phyloP scores from a whole-genome alignment of 1,140 invertebrate species.

The Drosophila punjabiensis region DNA sequence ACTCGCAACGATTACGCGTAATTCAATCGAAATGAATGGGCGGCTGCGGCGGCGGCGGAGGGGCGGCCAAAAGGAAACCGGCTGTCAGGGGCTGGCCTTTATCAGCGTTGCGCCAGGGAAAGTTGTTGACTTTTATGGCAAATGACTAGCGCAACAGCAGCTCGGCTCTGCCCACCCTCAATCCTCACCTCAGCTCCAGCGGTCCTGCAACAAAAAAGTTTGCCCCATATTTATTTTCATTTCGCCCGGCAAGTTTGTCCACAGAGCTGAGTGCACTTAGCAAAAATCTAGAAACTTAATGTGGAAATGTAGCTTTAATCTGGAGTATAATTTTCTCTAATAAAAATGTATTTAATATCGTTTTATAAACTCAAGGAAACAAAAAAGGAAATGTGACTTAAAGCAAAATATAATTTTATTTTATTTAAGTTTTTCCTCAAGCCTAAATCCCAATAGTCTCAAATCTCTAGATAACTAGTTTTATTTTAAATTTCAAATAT shows the following conservation, averaged over 20 bases:
- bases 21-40: constrained; percentile 70
- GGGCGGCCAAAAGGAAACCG: constrained; percentile 24
- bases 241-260: constrained; percentile 40
- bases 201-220: constrained; percentile 37
- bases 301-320: not conserved
- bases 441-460: too few relatives aligned
- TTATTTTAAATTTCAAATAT: not conserved
- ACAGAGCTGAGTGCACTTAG: constrained; percentile 17
- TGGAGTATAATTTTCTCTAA: not conserved
- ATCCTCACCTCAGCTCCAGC: not conserved
- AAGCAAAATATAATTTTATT: too few relatives aligned
- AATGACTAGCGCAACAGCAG: constrained; percentile 54
- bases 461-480: not conserved
- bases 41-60: not conserved
- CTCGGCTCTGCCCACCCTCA: not conserved
- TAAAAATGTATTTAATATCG: not conserved
- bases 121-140: constrained; percentile 82
- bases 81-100: constrained; percentile 53
- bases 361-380: not conserved
- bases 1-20: constrained; percentile 77
- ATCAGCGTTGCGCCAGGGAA: constrained; percentile 67
- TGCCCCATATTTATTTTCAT: constrained; percentile 70
- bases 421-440: too few relatives aligned
- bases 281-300: not conserved
- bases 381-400: not conserved